Evolutionary conservation across 1,140 invertebrate genomes (phyloP).

Genomic region (Ylistrum balloti): DNA sequence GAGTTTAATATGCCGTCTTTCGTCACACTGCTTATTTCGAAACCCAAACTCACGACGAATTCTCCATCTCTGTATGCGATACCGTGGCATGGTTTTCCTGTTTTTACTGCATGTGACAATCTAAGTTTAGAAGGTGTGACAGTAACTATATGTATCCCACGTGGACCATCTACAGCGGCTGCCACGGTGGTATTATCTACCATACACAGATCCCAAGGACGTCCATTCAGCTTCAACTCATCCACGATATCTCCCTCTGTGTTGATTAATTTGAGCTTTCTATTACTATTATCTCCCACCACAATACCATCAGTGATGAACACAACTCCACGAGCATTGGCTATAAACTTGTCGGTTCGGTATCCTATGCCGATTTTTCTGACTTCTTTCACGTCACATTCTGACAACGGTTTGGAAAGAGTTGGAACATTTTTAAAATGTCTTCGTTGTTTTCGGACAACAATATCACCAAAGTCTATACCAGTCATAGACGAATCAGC

Average conservation of each 20-base stretch:
- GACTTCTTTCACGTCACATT: constrained; percentile 6
- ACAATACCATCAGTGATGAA: not conserved
- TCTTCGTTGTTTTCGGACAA: not conserved
- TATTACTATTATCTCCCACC: not conserved
- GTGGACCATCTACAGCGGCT: not conserved
- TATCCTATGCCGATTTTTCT: not conserved
- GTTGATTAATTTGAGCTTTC: not conserved
- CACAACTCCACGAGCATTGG: not conserved
- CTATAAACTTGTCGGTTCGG: not conserved
- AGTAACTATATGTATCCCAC: not conserved
- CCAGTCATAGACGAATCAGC: not conserved
- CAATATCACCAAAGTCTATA: not conserved
- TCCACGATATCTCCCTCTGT: not conserved
- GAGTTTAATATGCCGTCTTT: not conserved
- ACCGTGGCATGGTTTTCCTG: not conserved
- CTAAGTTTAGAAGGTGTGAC: not conserved
- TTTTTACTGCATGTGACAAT: not conserved
- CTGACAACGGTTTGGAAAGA: not conserved
- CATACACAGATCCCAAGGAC: not conserved
- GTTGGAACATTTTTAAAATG: not conserved
- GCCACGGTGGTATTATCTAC: not conserved
- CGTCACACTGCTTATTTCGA: not conserved
- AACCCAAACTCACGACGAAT: not conserved
- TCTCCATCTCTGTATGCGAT: not conserved
- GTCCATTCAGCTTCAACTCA: not conserved